phyloP scores from a whole-genome alignment of 2,113 vertebrate genomes.

The Haemorhous mexicanus region DNA sequence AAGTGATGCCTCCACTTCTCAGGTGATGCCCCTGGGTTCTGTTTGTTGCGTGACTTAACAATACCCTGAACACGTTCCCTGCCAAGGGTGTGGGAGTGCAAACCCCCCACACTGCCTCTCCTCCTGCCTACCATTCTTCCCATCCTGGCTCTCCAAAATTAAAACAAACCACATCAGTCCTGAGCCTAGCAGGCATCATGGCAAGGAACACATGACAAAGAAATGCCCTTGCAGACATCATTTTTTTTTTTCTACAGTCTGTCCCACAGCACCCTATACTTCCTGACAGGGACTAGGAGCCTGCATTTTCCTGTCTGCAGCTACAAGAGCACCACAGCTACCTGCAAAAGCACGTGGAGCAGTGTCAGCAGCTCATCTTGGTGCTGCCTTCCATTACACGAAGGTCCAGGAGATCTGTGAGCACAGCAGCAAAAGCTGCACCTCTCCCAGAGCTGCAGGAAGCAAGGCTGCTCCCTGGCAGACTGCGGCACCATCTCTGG shows the following conservation, averaged over 20 bases:
- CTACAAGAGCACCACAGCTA: not conserved
- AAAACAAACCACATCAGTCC: constrained; percentile 33
- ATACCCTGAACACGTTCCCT: not conserved
- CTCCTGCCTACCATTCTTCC: not conserved
- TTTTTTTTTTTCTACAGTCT: not conserved
- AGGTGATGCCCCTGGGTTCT: not conserved
- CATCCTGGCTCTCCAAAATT: not conserved
- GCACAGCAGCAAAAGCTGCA: not conserved
- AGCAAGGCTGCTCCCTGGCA: not conserved
- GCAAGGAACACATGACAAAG: not conserved
- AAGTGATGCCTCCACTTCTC: not conserved
- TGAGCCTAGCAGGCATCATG: not conserved
- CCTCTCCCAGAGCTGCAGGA: not conserved
- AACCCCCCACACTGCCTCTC: not conserved
- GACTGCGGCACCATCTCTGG: not conserved
- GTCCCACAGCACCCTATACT: not conserved
- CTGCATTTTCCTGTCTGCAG: not conserved
- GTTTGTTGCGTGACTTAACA: not conserved
- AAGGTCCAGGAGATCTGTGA: not conserved
- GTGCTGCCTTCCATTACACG: not conserved
- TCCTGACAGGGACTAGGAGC: not conserved
- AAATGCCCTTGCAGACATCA: not conserved
- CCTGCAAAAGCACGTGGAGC: not conserved
- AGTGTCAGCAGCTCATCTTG: not conserved
- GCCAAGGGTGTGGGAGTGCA: not conserved